Evolutionary conservation across 2,888 invertebrate species (phyloP), one percentile per base, ranked within the genome.

Genomic region (Leptinotarsa haldemani): DNA sequence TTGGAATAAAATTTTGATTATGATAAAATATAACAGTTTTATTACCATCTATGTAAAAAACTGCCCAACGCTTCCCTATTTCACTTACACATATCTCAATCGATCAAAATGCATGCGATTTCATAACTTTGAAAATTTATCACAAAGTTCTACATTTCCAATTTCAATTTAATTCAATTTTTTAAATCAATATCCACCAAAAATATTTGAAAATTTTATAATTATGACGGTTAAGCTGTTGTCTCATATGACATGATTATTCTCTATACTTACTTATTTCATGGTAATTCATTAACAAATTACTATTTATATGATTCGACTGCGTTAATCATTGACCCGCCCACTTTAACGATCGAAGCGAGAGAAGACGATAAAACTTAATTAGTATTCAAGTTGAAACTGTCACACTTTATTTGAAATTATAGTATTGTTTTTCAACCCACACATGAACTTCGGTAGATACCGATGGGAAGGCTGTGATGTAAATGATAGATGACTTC

Each of bases 261-360:
- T 66, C 50, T 66, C 18, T 66, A 13, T 20, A 15, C 25, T 30
- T 66, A 66, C 52, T 66, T 66, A 52, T 66, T 52, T 25, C 25
- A 18, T 52, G 15, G 66, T 52, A 52, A 40, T 61, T 61, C 61
- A 61, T 66, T 66, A 66, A 50, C 66, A 50, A 66, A 66, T 66
- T 66, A 66, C 52, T 50, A n/a, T 66, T 66, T n/a, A 66, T 66
- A 52, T 66, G 66, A 66, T 66, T 50, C 66, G 66, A 52, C 16
- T 66, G 52, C 30, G 9, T 25, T 52, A 22, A 52, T 66, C 61
- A 40, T 15, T 12, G 12, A 30, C 61, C 30, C 61, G 13, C 61
- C 61, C 61, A 61, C 15, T 61, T 40, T n/a, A n/a, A 61, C 61
- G 61, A 30, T n/a, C 16, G 30, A 61, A 30, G 61, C 61, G 61